Conservation (phyloP, 2,113 vertebrate genomes). For the Ivindomyrus marchei region DNA sequence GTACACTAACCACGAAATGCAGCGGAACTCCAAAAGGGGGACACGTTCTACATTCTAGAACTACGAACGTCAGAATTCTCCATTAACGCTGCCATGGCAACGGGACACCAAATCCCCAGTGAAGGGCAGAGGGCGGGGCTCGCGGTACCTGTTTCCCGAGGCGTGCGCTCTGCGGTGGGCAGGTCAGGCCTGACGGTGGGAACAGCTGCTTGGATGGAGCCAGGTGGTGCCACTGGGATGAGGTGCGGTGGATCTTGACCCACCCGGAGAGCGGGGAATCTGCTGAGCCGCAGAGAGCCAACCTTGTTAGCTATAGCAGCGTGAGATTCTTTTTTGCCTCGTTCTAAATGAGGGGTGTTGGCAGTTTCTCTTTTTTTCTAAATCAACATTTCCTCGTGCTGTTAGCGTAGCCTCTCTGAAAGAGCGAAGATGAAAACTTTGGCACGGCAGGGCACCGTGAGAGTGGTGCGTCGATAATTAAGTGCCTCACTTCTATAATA, state of each 20-base stretch:
- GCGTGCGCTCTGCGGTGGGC: neutral
- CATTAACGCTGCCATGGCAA: conserved; percentile 4
- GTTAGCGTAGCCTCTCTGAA: neutral
- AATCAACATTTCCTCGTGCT: neutral
- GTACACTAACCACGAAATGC: neutral
- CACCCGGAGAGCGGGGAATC: neutral
- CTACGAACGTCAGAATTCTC: neutral
- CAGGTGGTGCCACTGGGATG: neutral
- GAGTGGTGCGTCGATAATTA: neutral
- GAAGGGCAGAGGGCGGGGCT: neutral
- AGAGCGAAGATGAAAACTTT: neutral
- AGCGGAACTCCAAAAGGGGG: neutral
- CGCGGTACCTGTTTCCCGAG: neutral
- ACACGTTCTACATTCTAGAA: neutral
- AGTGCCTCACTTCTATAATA: neutral
- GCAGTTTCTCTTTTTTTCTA: neutral
- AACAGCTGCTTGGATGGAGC: neutral
- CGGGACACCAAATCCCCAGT: neutral
- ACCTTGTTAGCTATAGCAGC: neutral
- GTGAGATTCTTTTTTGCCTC: neutral
- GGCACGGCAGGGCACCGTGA: neutral
- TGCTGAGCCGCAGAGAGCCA: neutral
- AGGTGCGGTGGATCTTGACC: neutral
- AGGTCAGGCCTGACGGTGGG: neutral
- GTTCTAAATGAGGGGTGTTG: neutral